A percentile compares a stretch with the other conserved stretches of the same genome.
Conservation (phyloP, 37 sponge, comb jelly and placozoan species). For the Cliona cf. orientalis region DNA sequence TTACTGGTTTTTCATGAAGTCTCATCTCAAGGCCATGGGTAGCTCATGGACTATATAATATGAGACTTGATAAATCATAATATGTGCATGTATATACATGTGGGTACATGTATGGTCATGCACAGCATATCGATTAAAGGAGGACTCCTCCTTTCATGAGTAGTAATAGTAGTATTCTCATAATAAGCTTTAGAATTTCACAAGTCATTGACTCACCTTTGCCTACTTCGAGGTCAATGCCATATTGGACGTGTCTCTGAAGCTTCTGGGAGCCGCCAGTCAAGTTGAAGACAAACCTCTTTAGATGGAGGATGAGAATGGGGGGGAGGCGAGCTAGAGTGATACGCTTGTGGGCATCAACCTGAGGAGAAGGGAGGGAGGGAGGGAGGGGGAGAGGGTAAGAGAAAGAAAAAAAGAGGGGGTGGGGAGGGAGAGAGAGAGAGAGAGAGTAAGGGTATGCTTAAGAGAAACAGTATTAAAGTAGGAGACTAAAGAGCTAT, state of each 20-base stretch:
- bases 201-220: constrained; percentile 57
- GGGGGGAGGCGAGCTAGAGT: constrained; percentile 82
- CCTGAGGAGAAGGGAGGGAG: constrained; percentile 39
- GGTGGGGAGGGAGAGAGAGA: not conserved
- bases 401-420: constrained; percentile 3
- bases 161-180: no score
- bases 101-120: constrained; percentile 35
- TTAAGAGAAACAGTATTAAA: not conserved
- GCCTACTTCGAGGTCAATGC: constrained; percentile 65
- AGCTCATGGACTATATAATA: no score
- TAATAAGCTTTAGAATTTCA: no score
- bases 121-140: no score
- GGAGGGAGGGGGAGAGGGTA: not conserved
- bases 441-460: not conserved
- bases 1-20: no score
- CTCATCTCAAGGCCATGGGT: no score
- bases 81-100: constrained; percentile 16
- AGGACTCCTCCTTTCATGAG: no score
- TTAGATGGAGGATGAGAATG: constrained; percentile 92
- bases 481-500: not conserved
- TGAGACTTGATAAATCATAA: no score
- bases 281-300: constrained; percentile 86
- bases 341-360: constrained; percentile 72
- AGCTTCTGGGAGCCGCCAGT: constrained; percentile 82
- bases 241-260: constrained; percentile 67